Evolutionary conservation across 2,797 vertebrate genomes (phyloP).

Genomic region (Crenuchus spilurus): DNA sequence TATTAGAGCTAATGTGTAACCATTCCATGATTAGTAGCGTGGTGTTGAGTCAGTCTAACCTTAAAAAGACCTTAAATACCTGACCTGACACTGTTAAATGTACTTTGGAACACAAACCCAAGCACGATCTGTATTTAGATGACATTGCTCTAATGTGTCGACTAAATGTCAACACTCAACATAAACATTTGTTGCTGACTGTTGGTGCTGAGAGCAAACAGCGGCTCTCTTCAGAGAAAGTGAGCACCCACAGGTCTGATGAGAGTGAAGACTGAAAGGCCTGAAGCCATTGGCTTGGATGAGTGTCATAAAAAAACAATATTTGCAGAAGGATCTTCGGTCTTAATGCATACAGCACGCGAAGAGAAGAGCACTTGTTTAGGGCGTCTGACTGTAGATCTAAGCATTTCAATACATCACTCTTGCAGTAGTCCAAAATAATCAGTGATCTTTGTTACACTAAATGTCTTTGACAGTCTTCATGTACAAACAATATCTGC

Average conservation of each 20-base stretch:
- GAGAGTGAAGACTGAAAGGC: constrained; percentile 74
- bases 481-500: constrained; percentile 56
- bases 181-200: constrained; percentile 26
- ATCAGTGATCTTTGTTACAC: constrained; percentile 64
- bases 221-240: constrained; percentile 68
- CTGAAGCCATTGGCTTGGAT: constrained; percentile 73
- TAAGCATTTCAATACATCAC: constrained; percentile 70
- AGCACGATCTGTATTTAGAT: neutral
- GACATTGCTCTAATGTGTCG: constrained; percentile 1
- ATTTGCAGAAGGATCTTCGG: constrained; percentile 80
- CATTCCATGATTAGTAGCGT: neutral
- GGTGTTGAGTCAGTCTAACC: neutral
- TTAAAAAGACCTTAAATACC: neutral
- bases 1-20: neutral
- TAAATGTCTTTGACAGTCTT: constrained; percentile 63
- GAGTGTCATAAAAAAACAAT: constrained; percentile 78
- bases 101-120: constrained; percentile 7
- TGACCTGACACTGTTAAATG: neutral
- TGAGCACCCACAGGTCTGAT: constrained; percentile 72
- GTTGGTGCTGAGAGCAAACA: constrained; percentile 42
- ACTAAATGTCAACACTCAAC: constrained; percentile 22
- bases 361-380: constrained; percentile 67
- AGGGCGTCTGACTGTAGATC: constrained; percentile 66
- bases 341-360: constrained; percentile 69
- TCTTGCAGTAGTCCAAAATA: constrained; percentile 70